These are phyloP conservation scores for Megaceryle maxima DNA, from an alignment of 2,113 vertebrate genomes.

Conservation along the genomic window DNA sequence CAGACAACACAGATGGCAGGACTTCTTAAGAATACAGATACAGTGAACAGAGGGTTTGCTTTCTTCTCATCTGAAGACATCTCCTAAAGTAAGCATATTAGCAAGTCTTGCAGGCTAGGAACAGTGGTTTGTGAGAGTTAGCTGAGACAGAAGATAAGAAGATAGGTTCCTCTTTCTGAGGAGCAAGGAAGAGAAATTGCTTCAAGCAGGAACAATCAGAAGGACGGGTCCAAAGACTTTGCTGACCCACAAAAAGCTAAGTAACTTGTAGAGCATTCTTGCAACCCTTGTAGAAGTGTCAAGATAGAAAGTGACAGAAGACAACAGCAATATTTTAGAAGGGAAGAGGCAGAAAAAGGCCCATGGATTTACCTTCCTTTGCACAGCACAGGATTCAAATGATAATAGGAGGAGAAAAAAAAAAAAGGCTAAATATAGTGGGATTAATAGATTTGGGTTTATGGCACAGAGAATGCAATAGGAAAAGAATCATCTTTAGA, in stretches of 20 bases:
- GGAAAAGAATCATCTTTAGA: not conserved
- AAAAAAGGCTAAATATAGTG: not conserved
- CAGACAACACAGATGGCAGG: not conserved
- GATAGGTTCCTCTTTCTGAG: not conserved
- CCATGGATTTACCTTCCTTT: not conserved
- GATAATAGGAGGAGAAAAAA: not conserved
- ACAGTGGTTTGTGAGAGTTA: not conserved
- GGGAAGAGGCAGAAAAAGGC: not conserved
- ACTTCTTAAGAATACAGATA: not conserved
- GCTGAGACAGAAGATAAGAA: not conserved
- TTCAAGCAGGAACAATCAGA: not conserved
- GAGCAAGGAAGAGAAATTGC: not conserved
- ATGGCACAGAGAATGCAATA: not conserved
- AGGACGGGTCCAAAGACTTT: not conserved
- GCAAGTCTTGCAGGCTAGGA: not conserved
- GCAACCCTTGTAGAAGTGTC: not conserved
- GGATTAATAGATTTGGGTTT: not conserved
- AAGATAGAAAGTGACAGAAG: not conserved
- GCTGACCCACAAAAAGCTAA: not conserved
- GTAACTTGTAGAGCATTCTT: not conserved
- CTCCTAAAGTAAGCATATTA: not conserved
- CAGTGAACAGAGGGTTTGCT: not conserved
- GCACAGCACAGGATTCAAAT: not conserved
- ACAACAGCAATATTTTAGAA: not conserved
- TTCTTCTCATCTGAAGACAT: not conserved